These are phyloP conservation scores for Cheilosia grossa DNA, from an alignment of 2,888 invertebrate genomes.

Conservation along the genomic window DNA sequence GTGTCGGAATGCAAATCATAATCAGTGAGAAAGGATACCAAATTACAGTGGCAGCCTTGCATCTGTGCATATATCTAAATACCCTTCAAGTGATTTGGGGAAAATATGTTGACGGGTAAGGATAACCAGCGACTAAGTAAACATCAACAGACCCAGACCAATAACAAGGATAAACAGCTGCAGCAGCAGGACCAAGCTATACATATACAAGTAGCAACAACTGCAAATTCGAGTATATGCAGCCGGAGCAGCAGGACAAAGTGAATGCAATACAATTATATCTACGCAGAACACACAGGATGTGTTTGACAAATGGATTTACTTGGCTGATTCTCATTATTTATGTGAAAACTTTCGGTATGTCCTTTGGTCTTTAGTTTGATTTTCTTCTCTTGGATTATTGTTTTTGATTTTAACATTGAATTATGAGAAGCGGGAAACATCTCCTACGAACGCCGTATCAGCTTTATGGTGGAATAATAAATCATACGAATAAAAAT, in stretches of 20 bases:
- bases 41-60: slow-evolving; percentile 16
- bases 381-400: slow-evolving; percentile 53
- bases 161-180: slow-evolving; percentile 33
- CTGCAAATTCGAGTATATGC: slow-evolving; percentile 56
- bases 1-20: slow-evolving; percentile 55
- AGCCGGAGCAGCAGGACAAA: slow-evolving; percentile 45
- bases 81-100: slow-evolving; percentile 14
- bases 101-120: slow-evolving; percentile 71
- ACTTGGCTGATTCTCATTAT: slow-evolving; percentile 74
- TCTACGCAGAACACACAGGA: slow-evolving; percentile 69
- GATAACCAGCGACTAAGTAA: slow-evolving; percentile 62
- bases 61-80: slow-evolving; percentile 21
- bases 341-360: slow-evolving; percentile 75
- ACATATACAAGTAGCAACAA: background rate
- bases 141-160: slow-evolving; percentile 30
- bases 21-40: slow-evolving; percentile 48
- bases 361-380: slow-evolving; percentile 62
- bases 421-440: slow-evolving; percentile 11
- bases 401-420: slow-evolving; percentile 63
- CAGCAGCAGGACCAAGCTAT: slow-evolving; percentile 32
- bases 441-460: slow-evolving; percentile 25
- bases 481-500: slow-evolving; percentile 59
- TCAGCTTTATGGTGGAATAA: slow-evolving; percentile 44
- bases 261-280: slow-evolving; percentile 68
- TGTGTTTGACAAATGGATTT: slow-evolving; percentile 75